Conservation (phyloP, 2,797 vertebrate genomes). For the Lophura swinhoii region DNA sequence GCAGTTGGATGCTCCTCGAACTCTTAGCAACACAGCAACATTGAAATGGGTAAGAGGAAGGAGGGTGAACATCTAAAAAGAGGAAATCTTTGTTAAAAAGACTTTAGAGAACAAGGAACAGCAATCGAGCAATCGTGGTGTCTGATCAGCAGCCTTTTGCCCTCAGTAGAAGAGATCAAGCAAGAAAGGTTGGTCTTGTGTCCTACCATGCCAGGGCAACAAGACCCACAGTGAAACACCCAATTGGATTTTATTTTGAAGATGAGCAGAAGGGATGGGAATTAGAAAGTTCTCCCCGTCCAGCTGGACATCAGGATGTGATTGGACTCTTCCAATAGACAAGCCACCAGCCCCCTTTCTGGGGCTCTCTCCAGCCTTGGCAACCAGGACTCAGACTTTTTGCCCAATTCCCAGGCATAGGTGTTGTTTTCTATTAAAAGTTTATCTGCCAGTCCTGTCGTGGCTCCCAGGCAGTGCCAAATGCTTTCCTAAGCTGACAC, state of each 20-base stretch:
- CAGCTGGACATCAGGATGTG: no score
- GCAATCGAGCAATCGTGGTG: background rate
- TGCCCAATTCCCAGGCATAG: background rate
- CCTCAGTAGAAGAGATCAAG: background rate
- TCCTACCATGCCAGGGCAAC: background rate
- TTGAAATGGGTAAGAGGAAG: background rate
- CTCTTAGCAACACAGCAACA: background rate
- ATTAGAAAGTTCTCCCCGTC: background rate
- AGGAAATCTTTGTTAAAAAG: background rate
- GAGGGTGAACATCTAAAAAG: background rate
- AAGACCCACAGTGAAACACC: background rate
- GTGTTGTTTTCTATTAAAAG: fast-evolving
- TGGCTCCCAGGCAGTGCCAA: background rate
- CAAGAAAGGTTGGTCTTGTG: background rate
- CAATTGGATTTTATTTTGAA: background rate
- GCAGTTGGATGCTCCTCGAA: background rate
- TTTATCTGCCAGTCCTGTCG: background rate
- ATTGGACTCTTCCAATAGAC: background rate
- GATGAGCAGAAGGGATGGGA: background rate
- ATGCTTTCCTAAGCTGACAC: background rate
- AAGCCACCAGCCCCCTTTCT: fast-evolving
- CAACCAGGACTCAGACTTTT: background rate
- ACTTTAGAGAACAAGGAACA: background rate
- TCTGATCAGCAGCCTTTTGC: background rate
- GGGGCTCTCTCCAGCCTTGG: background rate